Percentiles rank a stretch among this genome's conserved stretches.
Evolutionary conservation across 2,113 vertebrate species (phyloP).

Genomic region (Speoplatyrhinus poulsoni): DNA sequence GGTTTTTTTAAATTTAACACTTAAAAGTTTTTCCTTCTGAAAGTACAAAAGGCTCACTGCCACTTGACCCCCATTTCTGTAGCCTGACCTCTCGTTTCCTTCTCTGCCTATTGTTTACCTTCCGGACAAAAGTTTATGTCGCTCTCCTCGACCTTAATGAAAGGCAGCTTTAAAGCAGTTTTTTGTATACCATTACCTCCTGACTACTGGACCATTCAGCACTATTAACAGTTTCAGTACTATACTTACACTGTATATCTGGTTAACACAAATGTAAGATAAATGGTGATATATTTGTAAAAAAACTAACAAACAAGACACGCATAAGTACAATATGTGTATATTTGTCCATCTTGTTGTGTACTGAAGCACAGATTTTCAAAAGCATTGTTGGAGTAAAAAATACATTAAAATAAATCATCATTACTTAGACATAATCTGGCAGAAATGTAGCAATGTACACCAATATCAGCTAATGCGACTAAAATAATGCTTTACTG

Average conservation of each 20-base stretch:
- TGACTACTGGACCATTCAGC: constrained; percentile 9
- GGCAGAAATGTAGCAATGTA: constrained; percentile 4
- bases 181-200: constrained; percentile 9
- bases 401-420: too few relatives aligned
- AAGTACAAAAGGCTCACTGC: constrained; percentile 16
- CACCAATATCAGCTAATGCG: constrained; percentile 11
- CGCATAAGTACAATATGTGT: too few relatives aligned
- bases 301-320: neutral
- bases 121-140: constrained; percentile 50
- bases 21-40: neutral
- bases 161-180: constrained; percentile 47
- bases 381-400: too few relatives aligned
- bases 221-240: constrained; percentile 1
- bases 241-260: constrained; percentile 6
- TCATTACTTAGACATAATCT: neutral
- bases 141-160: constrained; percentile 26
- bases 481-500: constrained; percentile 26
- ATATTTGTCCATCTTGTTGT: too few relatives aligned
- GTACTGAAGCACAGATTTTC: too few relatives aligned
- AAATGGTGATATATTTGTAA: neutral
- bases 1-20: neutral
- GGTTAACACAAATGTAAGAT: constrained; percentile 3
- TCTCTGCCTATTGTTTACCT: constrained; percentile 29
- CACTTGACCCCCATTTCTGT: constrained; percentile 38
- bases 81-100: constrained; percentile 39